Conservation (phyloP, 1,140 invertebrate genomes). For the Eupeodes corollae region DNA sequence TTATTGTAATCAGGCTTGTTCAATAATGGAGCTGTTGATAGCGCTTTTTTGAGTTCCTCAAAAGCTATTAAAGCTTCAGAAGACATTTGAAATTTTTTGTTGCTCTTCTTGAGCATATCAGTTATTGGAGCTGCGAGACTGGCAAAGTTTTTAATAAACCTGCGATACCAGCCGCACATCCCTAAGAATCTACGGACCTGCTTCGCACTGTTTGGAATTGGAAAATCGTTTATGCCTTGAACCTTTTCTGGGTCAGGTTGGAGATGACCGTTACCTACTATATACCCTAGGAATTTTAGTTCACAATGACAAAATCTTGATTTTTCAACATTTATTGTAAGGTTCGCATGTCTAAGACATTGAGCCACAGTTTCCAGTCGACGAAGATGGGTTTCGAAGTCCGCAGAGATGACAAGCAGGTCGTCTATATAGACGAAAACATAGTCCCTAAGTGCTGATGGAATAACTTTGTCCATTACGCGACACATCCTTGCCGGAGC, state of each 20-base stretch:
- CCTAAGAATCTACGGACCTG: slow-evolving; percentile 37
- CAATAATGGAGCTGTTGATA: slow-evolving; percentile 27
- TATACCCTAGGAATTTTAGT: slow-evolving; percentile 21
- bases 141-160: slow-evolving; percentile 39
- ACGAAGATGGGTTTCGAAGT: slow-evolving; percentile 3
- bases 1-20: slow-evolving; percentile 27
- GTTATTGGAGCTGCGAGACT: slow-evolving; percentile 20
- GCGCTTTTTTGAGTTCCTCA: slow-evolving; percentile 14
- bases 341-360: slow-evolving; percentile 4
- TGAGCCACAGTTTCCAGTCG: background rate
- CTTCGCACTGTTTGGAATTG: slow-evolving; percentile 16
- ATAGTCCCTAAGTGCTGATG: slow-evolving; percentile 24
- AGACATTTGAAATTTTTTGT: background rate
- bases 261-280: slow-evolving; percentile 8
- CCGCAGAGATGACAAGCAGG: slow-evolving; percentile 5
- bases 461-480: slow-evolving; percentile 20
- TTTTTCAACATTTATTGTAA: slow-evolving; percentile 18
- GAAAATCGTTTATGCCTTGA: slow-evolving; percentile 10
- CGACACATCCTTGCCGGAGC: slow-evolving; percentile 6
- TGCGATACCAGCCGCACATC: slow-evolving; percentile 35
- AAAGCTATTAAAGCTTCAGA: slow-evolving; percentile 26
- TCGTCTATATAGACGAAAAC: slow-evolving; percentile 13
- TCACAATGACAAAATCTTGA: slow-evolving; percentile 12
- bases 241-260: slow-evolving; percentile 8
- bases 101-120: background rate